These are phyloP conservation scores for Drosophila meridionalis DNA, from an alignment of 2,888 invertebrate genomes.

Conservation along the genomic window DNA sequence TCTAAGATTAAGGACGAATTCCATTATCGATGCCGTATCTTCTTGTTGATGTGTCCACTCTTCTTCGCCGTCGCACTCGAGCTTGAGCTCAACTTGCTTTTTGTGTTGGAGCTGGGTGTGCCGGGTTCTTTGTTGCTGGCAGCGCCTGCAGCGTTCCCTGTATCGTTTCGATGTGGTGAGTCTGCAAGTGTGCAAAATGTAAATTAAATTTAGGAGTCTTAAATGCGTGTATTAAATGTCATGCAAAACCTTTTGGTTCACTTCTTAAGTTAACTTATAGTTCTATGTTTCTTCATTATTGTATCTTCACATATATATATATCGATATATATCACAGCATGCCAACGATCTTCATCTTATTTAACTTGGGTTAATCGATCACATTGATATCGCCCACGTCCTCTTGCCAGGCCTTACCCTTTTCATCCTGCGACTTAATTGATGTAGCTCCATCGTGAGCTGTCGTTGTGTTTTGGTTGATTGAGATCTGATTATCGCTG, in stretches of 20 bases:
- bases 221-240: neutral
- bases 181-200: conserved; percentile 33
- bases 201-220: neutral
- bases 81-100: conserved; percentile 86
- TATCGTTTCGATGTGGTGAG: conserved; percentile 76
- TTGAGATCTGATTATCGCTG: conserved; percentile 88
- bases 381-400: conserved; percentile 6
- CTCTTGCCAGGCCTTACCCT: conserved; percentile 69
- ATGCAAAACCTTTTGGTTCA: conserved; percentile 23
- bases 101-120: conserved; percentile 85
- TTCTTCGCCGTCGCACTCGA: conserved; percentile 87
- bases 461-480: conserved; percentile 85
- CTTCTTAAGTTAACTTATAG: conserved; percentile 29
- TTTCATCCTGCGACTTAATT: conserved; percentile 84
- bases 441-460: conserved; percentile 83
- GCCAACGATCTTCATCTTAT: neutral
- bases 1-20: neutral
- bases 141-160: conserved; percentile 36
- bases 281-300: conserved; percentile 14
- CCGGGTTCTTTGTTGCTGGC: conserved; percentile 75
- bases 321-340: conserved; percentile 18
- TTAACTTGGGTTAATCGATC: conserved; percentile 7
- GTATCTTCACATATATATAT: neutral
- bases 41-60: conserved; percentile 91
- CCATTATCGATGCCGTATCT: conserved; percentile 91